A percentile compares a stretch with the other conserved stretches of the same genome.
These are phyloP conservation scores for Chloebia gouldiae DNA, from an alignment of 2,113 vertebrate species.

Conservation along the genomic window DNA sequence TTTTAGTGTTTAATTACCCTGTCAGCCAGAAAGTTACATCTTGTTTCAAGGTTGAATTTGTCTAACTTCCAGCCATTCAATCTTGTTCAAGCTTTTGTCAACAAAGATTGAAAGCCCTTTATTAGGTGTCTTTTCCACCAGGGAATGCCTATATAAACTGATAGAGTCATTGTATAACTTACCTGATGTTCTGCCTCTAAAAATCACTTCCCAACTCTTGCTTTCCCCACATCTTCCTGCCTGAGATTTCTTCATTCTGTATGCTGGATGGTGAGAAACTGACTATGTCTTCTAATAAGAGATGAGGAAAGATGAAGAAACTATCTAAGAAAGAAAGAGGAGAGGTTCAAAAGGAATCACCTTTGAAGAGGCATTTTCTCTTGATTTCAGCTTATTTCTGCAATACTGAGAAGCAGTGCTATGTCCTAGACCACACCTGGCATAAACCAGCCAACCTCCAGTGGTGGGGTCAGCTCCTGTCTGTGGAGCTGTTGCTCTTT, in stretches of 20 bases:
- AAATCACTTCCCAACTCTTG: background rate
- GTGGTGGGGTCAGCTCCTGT: background rate
- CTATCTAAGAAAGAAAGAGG: background rate
- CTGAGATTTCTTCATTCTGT: background rate
- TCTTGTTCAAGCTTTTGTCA: conserved; percentile 44
- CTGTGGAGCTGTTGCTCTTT: background rate
- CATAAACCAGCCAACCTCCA: background rate
- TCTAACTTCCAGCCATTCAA: conserved; percentile 8
- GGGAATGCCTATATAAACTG: background rate
- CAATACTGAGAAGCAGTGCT: background rate
- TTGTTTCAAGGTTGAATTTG: conserved; percentile 31
- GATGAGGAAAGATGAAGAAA: background rate
- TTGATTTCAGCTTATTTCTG: background rate
- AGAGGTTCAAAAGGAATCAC: background rate
- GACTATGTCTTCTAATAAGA: background rate
- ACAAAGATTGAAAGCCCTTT: conserved; percentile 37
- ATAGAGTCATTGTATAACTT: background rate
- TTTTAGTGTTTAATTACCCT: conserved; percentile 31
- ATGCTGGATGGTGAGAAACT: background rate
- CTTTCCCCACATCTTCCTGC: background rate
- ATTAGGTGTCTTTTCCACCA: conserved; percentile 14
- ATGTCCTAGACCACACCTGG: background rate
- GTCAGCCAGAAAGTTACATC: conserved; percentile 26
- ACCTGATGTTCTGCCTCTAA: background rate
- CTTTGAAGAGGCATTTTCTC: background rate